Conservation (phyloP, 2,888 invertebrate species). For the Harmothoe impar region DNA sequence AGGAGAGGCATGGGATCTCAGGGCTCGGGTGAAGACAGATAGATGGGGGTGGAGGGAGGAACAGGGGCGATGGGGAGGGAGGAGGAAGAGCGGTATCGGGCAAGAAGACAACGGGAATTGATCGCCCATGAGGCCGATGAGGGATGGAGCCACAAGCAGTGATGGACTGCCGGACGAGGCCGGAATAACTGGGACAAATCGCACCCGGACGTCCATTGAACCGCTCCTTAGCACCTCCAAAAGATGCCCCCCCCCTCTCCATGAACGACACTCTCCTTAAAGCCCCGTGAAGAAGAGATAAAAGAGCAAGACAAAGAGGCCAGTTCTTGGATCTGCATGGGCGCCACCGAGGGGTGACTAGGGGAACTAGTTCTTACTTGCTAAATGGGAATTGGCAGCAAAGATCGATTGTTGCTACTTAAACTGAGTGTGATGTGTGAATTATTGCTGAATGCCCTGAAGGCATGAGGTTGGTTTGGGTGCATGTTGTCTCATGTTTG, state of each 20-base stretch:
- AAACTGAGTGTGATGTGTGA: too few relatives aligned
- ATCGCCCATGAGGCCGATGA: neutral
- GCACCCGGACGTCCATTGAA: neutral
- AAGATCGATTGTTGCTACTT: too few relatives aligned
- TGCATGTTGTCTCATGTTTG: too few relatives aligned
- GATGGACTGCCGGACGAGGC: neutral
- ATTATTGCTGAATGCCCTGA: too few relatives aligned
- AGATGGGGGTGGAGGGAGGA: neutral
- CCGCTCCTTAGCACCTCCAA: slow-evolving; percentile 16
- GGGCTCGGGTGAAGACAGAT: slow-evolving; percentile 28
- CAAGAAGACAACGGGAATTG: slow-evolving; percentile 14
- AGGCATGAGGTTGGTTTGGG: too few relatives aligned
- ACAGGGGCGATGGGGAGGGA: neutral
- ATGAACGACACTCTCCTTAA: slow-evolving; percentile 17
- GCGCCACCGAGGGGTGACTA: too few relatives aligned
- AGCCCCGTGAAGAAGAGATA: neutral
- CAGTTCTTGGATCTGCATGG: too few relatives aligned
- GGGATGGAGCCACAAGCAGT: neutral
- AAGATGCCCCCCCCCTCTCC: neutral
- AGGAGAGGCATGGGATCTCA: neutral
- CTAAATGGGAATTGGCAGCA: too few relatives aligned
- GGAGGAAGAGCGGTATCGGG: neutral
- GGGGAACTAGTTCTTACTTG: too few relatives aligned
- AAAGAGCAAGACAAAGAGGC: too few relatives aligned
- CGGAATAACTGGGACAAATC: neutral